Evolutionary conservation across 35 echinoderm and acorn worm species (phyloP).

Genomic region (Holothuria glaberrima): DNA sequence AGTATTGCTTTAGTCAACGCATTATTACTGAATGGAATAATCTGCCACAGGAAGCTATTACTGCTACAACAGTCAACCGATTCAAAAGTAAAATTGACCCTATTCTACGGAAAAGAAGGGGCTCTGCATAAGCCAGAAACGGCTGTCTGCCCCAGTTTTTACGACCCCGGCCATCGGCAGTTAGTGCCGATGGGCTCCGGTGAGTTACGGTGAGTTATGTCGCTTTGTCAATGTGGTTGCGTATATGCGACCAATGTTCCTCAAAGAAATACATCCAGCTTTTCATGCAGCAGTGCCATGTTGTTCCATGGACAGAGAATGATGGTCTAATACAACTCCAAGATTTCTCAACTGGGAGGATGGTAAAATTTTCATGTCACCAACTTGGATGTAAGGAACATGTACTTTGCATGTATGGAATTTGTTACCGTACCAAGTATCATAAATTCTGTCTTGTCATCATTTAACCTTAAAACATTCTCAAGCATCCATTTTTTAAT

Average conservation of each 20-base stretch:
- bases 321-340: neutral
- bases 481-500: neutral
- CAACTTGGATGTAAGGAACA: neutral
- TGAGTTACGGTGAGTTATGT: no score
- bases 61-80: no score
- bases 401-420: neutral
- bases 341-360: neutral
- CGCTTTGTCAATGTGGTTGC: neutral
- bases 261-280: slow-evolving; percentile 14
- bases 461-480: neutral
- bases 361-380: neutral
- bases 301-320: neutral
- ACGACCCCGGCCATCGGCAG: no score
- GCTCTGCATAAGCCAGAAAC: no score
- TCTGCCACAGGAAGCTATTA: no score
- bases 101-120: no score
- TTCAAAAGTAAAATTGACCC: no score
- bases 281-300: neutral
- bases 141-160: no score
- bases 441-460: slow-evolving; percentile 33
- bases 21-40: no score
- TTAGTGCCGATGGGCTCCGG: no score
- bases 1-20: no score
- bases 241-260: slow-evolving; percentile 42
- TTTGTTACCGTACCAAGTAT: neutral